Conservation (phyloP, 2,888 invertebrate genomes). For the Gari tellinella region DNA sequence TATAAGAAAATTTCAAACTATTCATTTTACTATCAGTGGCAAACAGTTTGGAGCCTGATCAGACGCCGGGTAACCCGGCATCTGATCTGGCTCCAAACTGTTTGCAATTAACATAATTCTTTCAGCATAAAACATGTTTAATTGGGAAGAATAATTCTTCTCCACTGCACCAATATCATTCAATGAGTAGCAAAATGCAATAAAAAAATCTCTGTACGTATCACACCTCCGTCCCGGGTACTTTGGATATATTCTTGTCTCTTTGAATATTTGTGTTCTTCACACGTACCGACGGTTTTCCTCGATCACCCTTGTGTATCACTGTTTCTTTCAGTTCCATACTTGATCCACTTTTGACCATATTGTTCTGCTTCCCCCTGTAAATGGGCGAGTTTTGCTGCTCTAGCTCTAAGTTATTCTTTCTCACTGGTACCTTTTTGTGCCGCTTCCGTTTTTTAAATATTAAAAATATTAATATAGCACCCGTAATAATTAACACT, state of each 20-base stretch:
- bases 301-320: slow-evolving; percentile 51
- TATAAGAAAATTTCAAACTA: too few species aligned
- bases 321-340: slow-evolving; percentile 61
- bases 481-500: slow-evolving; percentile 44
- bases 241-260: slow-evolving; percentile 59
- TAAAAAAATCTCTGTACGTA: neutral
- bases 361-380: slow-evolving; percentile 53
- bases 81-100: too few species aligned
- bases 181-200: too few species aligned
- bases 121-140: too few species aligned
- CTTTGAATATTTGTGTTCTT: slow-evolving; percentile 64
- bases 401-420: slow-evolving; percentile 62
- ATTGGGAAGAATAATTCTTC: too few species aligned
- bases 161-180: too few species aligned
- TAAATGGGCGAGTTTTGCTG: slow-evolving; percentile 65
- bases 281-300: slow-evolving; percentile 59
- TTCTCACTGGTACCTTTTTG: slow-evolving; percentile 34
- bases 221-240: slow-evolving; percentile 68
- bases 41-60: too few species aligned
- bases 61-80: too few species aligned
- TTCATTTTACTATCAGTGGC: too few species aligned
- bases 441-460: slow-evolving; percentile 51
- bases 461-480: slow-evolving; percentile 48
- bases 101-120: too few species aligned
- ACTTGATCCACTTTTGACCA: slow-evolving; percentile 43